Conservation (phyloP, 2,113 vertebrate genomes). For the Prunella himalayana region DNA sequence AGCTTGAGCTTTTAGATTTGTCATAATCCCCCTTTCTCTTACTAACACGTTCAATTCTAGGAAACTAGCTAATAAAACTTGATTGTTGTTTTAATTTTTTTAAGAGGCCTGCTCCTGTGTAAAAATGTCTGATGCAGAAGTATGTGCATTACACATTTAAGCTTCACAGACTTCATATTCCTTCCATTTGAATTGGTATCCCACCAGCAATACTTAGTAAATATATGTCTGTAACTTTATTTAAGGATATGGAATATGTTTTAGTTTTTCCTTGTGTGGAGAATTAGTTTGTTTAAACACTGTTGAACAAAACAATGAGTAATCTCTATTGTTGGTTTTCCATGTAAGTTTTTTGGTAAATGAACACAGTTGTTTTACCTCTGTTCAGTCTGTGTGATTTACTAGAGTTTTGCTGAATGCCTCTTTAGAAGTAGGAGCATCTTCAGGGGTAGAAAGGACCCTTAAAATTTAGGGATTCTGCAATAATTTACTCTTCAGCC, state of each 20-base stretch:
- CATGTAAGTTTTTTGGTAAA: not conserved
- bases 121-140: not conserved
- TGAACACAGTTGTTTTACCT: not conserved
- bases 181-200: not conserved
- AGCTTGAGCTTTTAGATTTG: not conserved
- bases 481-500: not conserved
- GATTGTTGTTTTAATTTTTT: not conserved
- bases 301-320: not conserved
- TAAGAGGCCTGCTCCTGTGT: not conserved
- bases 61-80: not conserved
- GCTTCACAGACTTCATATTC: not conserved
- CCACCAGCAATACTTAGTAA: not conserved
- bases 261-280: not conserved
- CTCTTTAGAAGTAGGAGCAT: not conserved
- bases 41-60: not conserved
- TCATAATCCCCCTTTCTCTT: not conserved
- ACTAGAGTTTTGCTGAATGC: not conserved
- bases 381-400: not conserved
- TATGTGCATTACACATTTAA: not conserved
- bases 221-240: not conserved
- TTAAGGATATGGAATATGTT: not conserved
- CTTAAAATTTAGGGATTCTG: not conserved
- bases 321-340: not conserved
- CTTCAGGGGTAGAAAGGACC: not conserved
- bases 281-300: not conserved